phyloP scores from a whole-genome alignment of 2,797 vertebrate species.

The Gallinago nigripennis region DNA sequence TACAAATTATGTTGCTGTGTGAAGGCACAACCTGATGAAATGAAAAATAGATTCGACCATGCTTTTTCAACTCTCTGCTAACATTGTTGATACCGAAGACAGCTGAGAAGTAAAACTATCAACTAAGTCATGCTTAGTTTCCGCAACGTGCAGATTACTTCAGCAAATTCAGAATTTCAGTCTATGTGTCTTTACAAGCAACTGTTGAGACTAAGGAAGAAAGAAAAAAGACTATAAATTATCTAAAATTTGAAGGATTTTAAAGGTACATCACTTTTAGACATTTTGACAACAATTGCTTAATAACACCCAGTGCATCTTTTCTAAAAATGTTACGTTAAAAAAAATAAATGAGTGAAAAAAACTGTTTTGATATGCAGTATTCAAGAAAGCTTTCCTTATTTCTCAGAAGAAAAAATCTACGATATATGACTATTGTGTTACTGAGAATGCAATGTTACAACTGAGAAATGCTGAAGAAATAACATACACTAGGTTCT shows the following conservation, averaged over 20 bases:
- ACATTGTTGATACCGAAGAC: not conserved
- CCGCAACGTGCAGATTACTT: not conserved
- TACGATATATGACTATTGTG: fast-evolving
- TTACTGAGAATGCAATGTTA: not conserved
- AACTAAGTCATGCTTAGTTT: fast-evolving
- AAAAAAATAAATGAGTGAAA: not conserved
- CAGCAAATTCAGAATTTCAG: not conserved
- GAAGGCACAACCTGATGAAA: not conserved
- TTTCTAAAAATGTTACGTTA: not conserved
- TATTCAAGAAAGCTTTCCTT: not conserved
- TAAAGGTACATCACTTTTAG: not conserved
- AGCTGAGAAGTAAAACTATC: not conserved
- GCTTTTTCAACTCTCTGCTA: not conserved
- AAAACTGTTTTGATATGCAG: not conserved
- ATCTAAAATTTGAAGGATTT: not conserved
- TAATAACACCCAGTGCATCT: not conserved
- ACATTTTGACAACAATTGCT: not conserved
- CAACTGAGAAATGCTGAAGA: not conserved
- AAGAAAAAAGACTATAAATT: not conserved
- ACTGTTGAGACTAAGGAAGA: not conserved
- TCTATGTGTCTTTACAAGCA: not conserved
- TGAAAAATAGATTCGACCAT: not conserved
- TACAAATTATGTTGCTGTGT: not conserved
- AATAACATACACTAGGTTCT: not conserved
- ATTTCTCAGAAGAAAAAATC: not conserved